Evolutionary conservation across 2,888 invertebrate species (phyloP).

Genomic region (Disparrhopalites patrizii): DNA sequence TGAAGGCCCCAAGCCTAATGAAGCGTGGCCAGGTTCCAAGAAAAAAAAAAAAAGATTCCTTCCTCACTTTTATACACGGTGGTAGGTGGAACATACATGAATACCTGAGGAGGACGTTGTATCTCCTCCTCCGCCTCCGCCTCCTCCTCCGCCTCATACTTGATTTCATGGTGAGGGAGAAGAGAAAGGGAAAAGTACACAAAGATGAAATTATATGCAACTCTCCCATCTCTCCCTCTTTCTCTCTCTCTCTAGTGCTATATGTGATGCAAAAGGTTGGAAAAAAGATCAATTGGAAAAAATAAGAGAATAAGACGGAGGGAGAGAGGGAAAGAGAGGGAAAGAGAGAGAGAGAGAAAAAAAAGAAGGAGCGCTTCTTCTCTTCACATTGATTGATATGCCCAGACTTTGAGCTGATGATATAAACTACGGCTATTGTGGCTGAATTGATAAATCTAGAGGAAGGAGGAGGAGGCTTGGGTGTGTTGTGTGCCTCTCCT

Average conservation of each 20-base stretch:
- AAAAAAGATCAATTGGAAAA: slow-evolving; percentile 42
- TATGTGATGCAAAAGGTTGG: slow-evolving; percentile 32
- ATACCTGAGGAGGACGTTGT: slow-evolving; percentile 43
- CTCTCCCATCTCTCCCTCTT: slow-evolving; percentile 3
- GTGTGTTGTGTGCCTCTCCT: no score
- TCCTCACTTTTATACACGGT: not conserved
- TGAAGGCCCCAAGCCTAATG: slow-evolving; percentile 16
- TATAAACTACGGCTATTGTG: slow-evolving; percentile 44
- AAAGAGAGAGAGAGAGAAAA: no score
- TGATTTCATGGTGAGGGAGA: slow-evolving; percentile 20
- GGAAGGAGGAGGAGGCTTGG: no score
- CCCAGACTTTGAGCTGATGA: slow-evolving; percentile 36
- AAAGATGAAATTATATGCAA: slow-evolving; percentile 19
- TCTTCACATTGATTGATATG: slow-evolving; percentile 44
- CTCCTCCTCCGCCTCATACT: no score
- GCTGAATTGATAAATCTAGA: slow-evolving; percentile 44
- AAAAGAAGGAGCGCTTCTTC: no score
- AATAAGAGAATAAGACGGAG: slow-evolving; percentile 32
- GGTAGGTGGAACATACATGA: slow-evolving; percentile 29
- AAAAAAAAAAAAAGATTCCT: no score
- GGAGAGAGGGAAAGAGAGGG: no score
- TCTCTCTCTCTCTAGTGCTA: not conserved
- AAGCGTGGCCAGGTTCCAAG: slow-evolving; percentile 17
- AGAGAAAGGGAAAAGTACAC: slow-evolving; percentile 11
- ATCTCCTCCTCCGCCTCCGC: no score